Percentiles rank a stretch among this genome's conserved stretches.
Evolutionary conservation across 2,113 vertebrate genomes (phyloP).

Genomic region (Takifugu bimaculatus): DNA sequence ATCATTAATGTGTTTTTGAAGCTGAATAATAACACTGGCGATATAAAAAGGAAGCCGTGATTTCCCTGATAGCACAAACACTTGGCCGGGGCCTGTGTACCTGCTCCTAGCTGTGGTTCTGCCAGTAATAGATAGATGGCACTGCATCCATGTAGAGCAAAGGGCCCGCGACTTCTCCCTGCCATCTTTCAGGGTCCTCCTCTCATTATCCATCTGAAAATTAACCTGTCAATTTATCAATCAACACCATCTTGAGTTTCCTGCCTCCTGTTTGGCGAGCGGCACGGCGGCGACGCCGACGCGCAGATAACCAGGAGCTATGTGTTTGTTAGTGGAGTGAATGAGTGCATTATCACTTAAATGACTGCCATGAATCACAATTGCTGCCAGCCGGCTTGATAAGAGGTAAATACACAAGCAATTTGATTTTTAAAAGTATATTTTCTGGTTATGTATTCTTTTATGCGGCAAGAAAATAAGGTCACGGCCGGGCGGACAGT

Average conservation of each 20-base stretch:
- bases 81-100: constrained; percentile 50
- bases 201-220: constrained; percentile 98
- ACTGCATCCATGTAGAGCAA: constrained; percentile 88
- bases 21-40: constrained; percentile 12
- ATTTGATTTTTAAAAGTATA: constrained; percentile 63
- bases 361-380: constrained; percentile 99
- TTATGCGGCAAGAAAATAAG: constrained; percentile 60
- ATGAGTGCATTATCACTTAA: constrained; percentile 99
- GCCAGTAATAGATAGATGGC: constrained; percentile 92
- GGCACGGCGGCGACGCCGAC: constrained; percentile 82
- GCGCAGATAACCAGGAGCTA: constrained; percentile 91
- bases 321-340: constrained; percentile 93
- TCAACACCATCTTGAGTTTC: constrained; percentile 98
- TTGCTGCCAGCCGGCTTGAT: constrained; percentile 89
- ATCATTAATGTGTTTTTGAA: constrained; percentile 8
- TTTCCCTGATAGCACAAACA: constrained; percentile 45
- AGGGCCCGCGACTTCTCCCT: constrained; percentile 61
- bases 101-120: constrained; percentile 79
- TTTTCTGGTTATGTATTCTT: constrained; percentile 62
- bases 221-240: constrained; percentile 99
- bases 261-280: constrained; percentile 83
- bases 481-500: constrained; percentile 40
- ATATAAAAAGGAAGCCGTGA: constrained; percentile 27
- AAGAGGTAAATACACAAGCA: constrained; percentile 80
- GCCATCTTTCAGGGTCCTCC: constrained; percentile 83